Evolutionary conservation across 2,888 invertebrate genomes (phyloP).

Genomic region (Lycophotia porphyrea): DNA sequence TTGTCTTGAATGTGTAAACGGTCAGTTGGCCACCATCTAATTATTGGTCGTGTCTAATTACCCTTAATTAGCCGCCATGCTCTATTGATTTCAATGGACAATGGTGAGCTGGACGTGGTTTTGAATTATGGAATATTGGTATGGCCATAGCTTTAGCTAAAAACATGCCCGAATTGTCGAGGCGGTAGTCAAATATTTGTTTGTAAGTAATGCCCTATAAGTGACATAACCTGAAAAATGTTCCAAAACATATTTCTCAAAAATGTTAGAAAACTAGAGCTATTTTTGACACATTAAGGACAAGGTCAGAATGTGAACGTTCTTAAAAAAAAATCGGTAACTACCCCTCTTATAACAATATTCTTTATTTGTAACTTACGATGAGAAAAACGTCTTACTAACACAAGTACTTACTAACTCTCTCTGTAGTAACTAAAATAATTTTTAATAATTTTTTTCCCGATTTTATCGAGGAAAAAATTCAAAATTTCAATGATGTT

Average conservation of each 20-base stretch:
- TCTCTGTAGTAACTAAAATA: neutral
- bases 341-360: neutral
- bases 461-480: no score
- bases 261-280: neutral
- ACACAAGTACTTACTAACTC: neutral
- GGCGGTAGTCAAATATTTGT: neutral
- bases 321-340: neutral
- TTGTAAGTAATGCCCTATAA: neutral
- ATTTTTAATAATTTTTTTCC: no score
- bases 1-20: conserved; percentile 28
- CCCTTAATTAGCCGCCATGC: conserved; percentile 25
- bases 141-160: neutral
- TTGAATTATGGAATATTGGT: conserved; percentile 16
- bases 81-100: conserved; percentile 46
- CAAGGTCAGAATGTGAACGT: neutral
- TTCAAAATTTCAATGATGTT: no score
- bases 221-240: neutral
- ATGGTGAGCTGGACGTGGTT: neutral
- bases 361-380: neutral
- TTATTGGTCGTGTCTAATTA: conserved; percentile 30
- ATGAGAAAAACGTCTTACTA: neutral
- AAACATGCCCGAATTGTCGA: neutral
- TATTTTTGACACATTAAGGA: neutral
- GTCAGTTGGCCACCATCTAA: conserved; percentile 6
- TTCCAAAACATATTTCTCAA: neutral